Evolutionary conservation across 2,113 vertebrate genomes (phyloP), one percentile per base, ranked within the genome.

Genomic region (Promerops cafer): DNA sequence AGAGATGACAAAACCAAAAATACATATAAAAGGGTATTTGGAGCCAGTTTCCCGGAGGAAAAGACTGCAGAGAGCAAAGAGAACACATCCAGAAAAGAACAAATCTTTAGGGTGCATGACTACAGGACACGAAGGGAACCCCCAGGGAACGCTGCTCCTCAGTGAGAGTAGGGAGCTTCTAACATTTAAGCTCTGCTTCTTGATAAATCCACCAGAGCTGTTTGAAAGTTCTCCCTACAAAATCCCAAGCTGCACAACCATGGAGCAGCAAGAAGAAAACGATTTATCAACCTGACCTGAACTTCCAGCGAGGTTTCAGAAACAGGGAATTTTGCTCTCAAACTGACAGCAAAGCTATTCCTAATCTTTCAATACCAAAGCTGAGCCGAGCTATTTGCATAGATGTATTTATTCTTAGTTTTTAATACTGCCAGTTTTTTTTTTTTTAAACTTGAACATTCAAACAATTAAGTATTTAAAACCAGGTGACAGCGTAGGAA

Each of bases 351-450:
- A 79, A 81, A 80, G 39, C 59, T 31, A 9, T 10, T 56, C 53
- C 64, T 44, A 21, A 70, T 57, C 82, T 84, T 68, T 50, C 61
- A 52, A 23, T 45, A 49, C 12, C 82, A 86, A 77, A 56, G 71
- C 3, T 84, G 64, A 93, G 78, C 53, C 42, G 2, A 82, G 40
- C 78, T 94, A 68, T 75, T 89, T 91, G 86, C 90, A 93, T 47
- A 89, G 85, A 83, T 70, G 1, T 40, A 75, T 77, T 90, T 71
- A 90, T 93, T 83, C 77, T 84, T 64, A 47, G 69, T 70, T 92
- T 91, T 76, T 37, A 69, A 63, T 77, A 33, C 64, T 65, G 40
- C n/a, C 18, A 26, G 20, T 11, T 17, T 1, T n/a, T 33, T 23
- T 42, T 15, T 50, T 49, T 16, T 24, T 63, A 65, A 79, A 68